Conservation (phyloP, 2,113 vertebrate species). For the Trematomus loennbergii region DNA sequence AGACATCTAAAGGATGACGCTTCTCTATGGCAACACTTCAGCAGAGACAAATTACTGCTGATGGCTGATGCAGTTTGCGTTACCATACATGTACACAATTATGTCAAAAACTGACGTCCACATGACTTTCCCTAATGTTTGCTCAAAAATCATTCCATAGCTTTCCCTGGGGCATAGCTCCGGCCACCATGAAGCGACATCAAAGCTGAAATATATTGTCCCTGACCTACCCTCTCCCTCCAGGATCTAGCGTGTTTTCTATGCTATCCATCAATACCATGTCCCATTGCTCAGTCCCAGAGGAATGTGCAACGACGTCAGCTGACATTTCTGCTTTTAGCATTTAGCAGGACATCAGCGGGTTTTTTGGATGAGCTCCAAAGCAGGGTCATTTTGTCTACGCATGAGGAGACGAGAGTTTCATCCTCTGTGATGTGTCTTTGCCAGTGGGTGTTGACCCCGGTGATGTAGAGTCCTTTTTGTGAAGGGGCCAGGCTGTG, state of each 20-base stretch:
- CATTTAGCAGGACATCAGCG: conserved; percentile 71
- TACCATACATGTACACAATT: not conserved
- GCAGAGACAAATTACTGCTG: not conserved
- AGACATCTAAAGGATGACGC: conserved; percentile 15
- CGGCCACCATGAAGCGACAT: conserved; percentile 49
- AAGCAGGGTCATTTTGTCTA: conserved; percentile 41
- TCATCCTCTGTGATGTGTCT: conserved; percentile 55
- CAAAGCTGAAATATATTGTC: conserved; percentile 73
- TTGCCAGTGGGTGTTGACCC: conserved; percentile 59
- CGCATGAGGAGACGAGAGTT: conserved; percentile 29
- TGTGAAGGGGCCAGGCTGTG: conserved; percentile 56
- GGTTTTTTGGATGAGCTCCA: conserved; percentile 54
- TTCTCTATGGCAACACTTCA: not conserved
- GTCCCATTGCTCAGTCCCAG: conserved; percentile 45
- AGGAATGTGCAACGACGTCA: conserved; percentile 62
- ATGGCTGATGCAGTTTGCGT: not conserved
- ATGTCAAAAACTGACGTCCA: conserved; percentile 4
- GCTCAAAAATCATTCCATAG: conserved; percentile 29
- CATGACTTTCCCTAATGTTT: conserved; percentile 19
- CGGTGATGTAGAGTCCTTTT: conserved; percentile 40
- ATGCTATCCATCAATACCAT: conserved; percentile 54
- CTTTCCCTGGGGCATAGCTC: conserved; percentile 36
- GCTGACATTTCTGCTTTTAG: conserved; percentile 76
- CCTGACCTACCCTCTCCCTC: conserved; percentile 63
- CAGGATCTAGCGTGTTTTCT: conserved; percentile 59